Percentiles rank a stretch among this genome's conserved stretches.
Conservation (phyloP, 2,888 invertebrate species). For the Melikaiella ostensackeni region DNA sequence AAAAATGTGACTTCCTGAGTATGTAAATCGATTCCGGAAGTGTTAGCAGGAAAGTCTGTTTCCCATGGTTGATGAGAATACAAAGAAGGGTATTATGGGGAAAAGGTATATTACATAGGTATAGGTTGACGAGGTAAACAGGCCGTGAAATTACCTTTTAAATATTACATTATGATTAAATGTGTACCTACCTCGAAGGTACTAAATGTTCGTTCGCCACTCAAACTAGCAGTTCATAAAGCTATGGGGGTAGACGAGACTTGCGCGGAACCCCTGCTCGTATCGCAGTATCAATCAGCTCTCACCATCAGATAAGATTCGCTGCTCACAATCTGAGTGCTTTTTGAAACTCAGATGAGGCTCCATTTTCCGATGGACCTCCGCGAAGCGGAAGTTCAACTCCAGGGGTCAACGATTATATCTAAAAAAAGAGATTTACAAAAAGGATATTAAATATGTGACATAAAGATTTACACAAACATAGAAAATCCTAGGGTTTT, state of each 20-base stretch:
- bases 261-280: constrained; percentile 58
- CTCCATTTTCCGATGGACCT: constrained; percentile 48
- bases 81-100: constrained; percentile 50
- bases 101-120: constrained; percentile 55
- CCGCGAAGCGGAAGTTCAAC: constrained; percentile 46
- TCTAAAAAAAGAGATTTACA: too few relatives aligned
- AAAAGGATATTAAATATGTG: too few relatives aligned
- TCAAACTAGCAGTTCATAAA: constrained; percentile 63
- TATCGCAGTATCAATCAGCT: constrained; percentile 73
- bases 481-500: too few relatives aligned
- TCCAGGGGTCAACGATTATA: neutral
- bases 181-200: constrained; percentile 73
- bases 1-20: constrained; percentile 3
- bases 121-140: constrained; percentile 72
- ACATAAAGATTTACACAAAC: too few relatives aligned
- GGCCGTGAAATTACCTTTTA: constrained; percentile 78
- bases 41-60: constrained; percentile 55
- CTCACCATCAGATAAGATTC: constrained; percentile 74
- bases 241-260: constrained; percentile 65
- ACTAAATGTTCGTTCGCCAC: constrained; percentile 70
- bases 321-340: constrained; percentile 69
- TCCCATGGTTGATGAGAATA: constrained; percentile 53
- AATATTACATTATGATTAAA: constrained; percentile 78
- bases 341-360: constrained; percentile 64
- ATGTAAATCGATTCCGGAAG: constrained; percentile 47